Evolutionary conservation across 1,140 invertebrate genomes (phyloP).

Genomic region (Papilio polyxenes): DNA sequence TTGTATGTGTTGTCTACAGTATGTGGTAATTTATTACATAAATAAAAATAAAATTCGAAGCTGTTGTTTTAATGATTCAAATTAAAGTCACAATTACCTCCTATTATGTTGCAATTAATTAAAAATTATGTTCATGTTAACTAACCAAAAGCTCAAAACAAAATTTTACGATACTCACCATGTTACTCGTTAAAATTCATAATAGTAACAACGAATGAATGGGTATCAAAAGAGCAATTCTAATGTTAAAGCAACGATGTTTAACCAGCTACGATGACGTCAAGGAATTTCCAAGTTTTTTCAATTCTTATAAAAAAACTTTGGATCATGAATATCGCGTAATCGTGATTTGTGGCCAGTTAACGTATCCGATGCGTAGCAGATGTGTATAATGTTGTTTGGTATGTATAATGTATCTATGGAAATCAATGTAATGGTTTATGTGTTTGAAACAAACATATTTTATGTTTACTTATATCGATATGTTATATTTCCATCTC

Average conservation of each 20-base stretch:
- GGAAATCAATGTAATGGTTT: no score
- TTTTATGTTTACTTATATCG: no score
- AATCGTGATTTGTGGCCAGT: background rate
- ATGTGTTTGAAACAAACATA: no score
- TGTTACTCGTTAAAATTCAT: no score
- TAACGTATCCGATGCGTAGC: background rate
- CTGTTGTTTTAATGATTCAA: no score
- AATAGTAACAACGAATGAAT: background rate
- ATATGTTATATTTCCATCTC: no score
- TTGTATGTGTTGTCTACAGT: background rate
- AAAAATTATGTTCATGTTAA: no score
- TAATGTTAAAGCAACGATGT: background rate
- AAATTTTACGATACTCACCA: no score
- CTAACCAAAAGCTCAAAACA: no score
- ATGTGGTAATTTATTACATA: background rate
- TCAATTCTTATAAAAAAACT: background rate
- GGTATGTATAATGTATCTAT: background rate
- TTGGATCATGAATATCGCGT: background rate
- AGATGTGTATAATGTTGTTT: background rate
- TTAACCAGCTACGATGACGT: background rate
- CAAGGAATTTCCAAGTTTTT: slow-evolving; percentile 8
- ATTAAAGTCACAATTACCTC: no score
- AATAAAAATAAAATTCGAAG: background rate
- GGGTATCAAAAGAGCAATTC: background rate
- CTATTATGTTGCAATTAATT: no score